phyloP scores from a whole-genome alignment of 2,113 vertebrate species.

The Upupa epops region DNA sequence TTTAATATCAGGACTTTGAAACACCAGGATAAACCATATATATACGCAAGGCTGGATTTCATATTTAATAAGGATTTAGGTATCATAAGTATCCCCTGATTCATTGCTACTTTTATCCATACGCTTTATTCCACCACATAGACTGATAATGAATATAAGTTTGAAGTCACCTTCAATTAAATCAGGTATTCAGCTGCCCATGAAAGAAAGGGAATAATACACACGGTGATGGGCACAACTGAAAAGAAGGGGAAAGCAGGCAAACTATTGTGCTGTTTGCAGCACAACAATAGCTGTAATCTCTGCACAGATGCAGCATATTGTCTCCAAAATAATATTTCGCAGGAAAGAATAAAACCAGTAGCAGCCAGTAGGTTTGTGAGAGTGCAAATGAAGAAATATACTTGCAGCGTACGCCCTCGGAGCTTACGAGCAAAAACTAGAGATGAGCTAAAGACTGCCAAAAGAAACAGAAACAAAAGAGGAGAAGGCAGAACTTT shows the following conservation, averaged over 20 bases:
- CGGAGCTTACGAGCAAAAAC: background rate
- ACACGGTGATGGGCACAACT: background rate
- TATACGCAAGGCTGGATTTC: background rate
- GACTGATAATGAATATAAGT: background rate
- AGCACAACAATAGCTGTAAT: background rate
- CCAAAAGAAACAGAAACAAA: background rate
- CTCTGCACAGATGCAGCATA: background rate
- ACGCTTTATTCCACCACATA: background rate
- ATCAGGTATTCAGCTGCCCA: background rate
- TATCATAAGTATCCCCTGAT: background rate
- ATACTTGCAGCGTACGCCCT: background rate
- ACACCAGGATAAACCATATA: background rate
- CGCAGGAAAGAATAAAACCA: background rate
- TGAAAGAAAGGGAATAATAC: background rate
- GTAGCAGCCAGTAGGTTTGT: background rate
- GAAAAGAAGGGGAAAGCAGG: background rate
- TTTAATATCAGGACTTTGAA: background rate
- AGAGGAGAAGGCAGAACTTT: background rate
- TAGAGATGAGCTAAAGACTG: background rate
- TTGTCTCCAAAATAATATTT: background rate
- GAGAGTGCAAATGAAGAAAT: background rate
- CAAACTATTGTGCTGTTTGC: background rate
- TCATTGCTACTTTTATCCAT: background rate
- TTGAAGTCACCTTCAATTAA: slow-evolving; percentile 6
- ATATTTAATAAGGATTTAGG: background rate